Evolutionary conservation across 1,140 invertebrate genomes (phyloP).

Genomic region (Ectropis grisescens): DNA sequence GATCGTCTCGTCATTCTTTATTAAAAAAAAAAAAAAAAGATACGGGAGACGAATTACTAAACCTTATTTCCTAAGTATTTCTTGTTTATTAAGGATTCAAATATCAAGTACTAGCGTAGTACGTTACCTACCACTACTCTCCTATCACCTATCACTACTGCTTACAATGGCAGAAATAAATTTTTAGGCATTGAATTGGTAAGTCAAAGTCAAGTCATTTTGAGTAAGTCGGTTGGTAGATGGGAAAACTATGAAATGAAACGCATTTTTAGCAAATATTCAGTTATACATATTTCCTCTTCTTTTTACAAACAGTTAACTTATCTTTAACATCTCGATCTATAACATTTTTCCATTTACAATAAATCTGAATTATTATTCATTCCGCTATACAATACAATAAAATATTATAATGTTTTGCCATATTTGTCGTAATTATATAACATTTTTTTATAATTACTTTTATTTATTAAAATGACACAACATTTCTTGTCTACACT

Average conservation of each 20-base stretch:
- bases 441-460: slow-evolving; percentile 58
- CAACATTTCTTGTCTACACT: slow-evolving; percentile 46
- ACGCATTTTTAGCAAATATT: slow-evolving; percentile 60
- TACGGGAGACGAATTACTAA: no score
- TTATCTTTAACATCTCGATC: slow-evolving; percentile 62
- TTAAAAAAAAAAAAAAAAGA: no score
- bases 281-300: slow-evolving; percentile 66
- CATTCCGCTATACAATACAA: slow-evolving; percentile 67
- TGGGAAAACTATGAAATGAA: slow-evolving; percentile 48
- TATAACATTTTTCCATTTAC: slow-evolving; percentile 64
- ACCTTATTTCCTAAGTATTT: no score
- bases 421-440: slow-evolving; percentile 59
- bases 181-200: no score
- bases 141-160: no score
- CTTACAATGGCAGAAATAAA: no score
- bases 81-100: no score
- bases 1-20: no score
- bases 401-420: slow-evolving; percentile 55
- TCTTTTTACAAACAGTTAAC: slow-evolving; percentile 69
- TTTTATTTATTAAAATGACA: slow-evolving; percentile 62
- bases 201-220: no score
- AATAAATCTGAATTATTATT: slow-evolving; percentile 64
- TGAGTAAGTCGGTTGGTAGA: no score
- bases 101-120: no score
- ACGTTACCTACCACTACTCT: no score